phyloP scores from a whole-genome alignment of 1,140 invertebrate genomes.

The Eulimnadia texana region DNA sequence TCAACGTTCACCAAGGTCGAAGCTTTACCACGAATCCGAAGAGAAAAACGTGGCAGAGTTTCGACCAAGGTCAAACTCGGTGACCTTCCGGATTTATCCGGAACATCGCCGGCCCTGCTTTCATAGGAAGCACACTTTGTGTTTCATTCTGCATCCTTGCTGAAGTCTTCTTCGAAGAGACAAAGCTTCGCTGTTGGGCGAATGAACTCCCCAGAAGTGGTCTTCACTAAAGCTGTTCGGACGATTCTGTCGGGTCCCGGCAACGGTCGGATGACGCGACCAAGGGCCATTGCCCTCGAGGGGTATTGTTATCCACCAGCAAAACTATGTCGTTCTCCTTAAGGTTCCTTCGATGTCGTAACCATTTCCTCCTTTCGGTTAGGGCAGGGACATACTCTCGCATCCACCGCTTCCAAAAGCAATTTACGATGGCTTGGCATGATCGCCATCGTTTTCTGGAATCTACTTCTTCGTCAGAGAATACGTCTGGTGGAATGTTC shows the following conservation, averaged over 20 bases:
- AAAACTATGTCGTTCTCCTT: background rate
- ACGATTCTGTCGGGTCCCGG: background rate
- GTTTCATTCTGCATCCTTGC: background rate
- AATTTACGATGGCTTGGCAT: background rate
- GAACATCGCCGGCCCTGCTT: conserved; percentile 14
- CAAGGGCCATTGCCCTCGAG: background rate
- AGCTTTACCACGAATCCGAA: too few relatives aligned
- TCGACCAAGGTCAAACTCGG: too few relatives aligned
- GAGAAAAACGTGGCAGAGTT: too few relatives aligned
- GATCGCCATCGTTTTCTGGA: conserved; percentile 5
- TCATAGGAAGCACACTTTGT: background rate
- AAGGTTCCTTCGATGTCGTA: background rate
- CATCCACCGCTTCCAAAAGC: conserved; percentile 17
- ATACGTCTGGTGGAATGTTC: background rate
- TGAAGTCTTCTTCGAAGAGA: background rate
- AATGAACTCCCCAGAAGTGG: background rate
- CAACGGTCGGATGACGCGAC: background rate
- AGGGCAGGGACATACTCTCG: conserved; percentile 14
- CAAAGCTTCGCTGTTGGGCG: conserved; percentile 1
- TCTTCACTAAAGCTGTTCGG: background rate
- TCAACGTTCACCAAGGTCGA: too few relatives aligned
- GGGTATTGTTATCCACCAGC: background rate
- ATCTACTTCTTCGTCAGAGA: background rate
- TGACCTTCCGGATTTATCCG: too few relatives aligned
- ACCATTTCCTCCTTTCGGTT: conserved; percentile 12